Evolutionary conservation across 2,888 invertebrate species (phyloP).

Genomic region (Euzetes globulus): DNA sequence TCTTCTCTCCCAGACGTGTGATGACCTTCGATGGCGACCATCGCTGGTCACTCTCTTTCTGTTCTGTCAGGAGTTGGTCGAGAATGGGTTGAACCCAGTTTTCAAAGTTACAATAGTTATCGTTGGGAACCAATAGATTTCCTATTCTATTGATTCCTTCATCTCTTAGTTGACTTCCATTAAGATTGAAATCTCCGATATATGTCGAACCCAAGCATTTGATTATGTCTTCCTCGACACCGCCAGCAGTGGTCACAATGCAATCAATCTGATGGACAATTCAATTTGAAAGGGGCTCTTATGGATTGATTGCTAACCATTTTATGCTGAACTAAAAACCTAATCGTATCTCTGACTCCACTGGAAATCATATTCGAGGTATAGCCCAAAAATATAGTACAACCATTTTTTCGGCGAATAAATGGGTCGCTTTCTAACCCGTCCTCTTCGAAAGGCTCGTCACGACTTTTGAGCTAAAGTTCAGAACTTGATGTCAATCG

Average conservation of each 20-base stretch:
- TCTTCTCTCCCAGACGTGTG: conserved; percentile 74
- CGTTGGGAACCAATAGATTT: conserved; percentile 92
- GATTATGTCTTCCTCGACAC: conserved; percentile 96
- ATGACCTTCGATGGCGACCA: conserved; percentile 93
- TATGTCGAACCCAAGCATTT: conserved; percentile 94
- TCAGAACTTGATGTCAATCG: background rate
- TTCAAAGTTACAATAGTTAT: conserved; percentile 96
- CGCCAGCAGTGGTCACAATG: conserved; percentile 94
- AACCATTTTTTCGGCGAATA: conserved; percentile 56
- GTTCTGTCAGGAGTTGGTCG: conserved; percentile 81
- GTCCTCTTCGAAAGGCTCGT: conserved; percentile 57
- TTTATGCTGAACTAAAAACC: conserved; percentile 74
- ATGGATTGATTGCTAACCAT: conserved; percentile 55
- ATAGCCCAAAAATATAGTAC: conserved; percentile 93
- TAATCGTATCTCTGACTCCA: conserved; percentile 81
- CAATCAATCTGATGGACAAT: conserved; percentile 65
- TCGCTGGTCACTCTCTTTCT: conserved; percentile 49
- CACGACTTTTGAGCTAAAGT: conserved; percentile 60
- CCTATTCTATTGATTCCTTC: conserved; percentile 79
- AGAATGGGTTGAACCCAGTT: conserved; percentile 93
- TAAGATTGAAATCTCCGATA: conserved; percentile 78
- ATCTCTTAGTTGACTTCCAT: conserved; percentile 56
- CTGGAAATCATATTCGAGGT: conserved; percentile 96
- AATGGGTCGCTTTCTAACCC: conserved; percentile 72
- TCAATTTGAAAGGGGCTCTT: background rate